A percentile compares a stretch with the other conserved stretches of the same genome.
Evolutionary conservation across 1,140 invertebrate species (phyloP).

Genomic region (Papilio dardanus): DNA sequence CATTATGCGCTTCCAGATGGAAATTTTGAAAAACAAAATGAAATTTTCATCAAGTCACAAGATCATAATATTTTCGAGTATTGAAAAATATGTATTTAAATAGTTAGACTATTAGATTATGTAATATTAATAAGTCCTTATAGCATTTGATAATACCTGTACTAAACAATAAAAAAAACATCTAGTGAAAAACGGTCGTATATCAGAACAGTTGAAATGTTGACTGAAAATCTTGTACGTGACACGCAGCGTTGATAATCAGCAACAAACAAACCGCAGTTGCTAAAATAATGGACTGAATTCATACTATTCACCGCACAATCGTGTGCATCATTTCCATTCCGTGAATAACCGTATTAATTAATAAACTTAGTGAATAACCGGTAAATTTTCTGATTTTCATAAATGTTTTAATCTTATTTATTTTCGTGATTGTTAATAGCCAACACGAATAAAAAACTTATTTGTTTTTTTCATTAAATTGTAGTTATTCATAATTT

Average conservation of each 20-base stretch:
- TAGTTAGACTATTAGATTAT: too few species aligned
- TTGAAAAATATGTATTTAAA: too few species aligned
- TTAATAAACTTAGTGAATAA: not conserved
- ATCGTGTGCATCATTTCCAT: conserved; percentile 22
- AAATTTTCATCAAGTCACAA: too few species aligned
- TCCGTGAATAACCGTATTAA: not conserved
- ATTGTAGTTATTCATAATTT: too few species aligned
- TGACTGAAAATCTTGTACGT: conserved; percentile 26
- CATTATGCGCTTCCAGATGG: too few species aligned
- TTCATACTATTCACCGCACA: conserved; percentile 16
- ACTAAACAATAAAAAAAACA: not conserved
- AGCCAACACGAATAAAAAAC: too few species aligned
- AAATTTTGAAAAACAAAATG: too few species aligned
- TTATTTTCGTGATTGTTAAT: too few species aligned
- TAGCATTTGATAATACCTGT: not conserved
- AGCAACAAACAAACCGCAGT: not conserved
- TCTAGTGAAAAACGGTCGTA: not conserved
- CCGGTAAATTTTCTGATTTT: too few species aligned
- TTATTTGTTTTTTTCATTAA: too few species aligned
- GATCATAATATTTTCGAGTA: too few species aligned
- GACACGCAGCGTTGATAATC: conserved; percentile 19
- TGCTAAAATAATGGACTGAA: conserved; percentile 29
- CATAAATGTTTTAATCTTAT: too few species aligned
- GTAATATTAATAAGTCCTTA: not conserved
- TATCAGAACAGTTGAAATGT: conserved; percentile 15